phyloP scores from a whole-genome alignment of 2,113 vertebrate species.

The Mola mola region DNA sequence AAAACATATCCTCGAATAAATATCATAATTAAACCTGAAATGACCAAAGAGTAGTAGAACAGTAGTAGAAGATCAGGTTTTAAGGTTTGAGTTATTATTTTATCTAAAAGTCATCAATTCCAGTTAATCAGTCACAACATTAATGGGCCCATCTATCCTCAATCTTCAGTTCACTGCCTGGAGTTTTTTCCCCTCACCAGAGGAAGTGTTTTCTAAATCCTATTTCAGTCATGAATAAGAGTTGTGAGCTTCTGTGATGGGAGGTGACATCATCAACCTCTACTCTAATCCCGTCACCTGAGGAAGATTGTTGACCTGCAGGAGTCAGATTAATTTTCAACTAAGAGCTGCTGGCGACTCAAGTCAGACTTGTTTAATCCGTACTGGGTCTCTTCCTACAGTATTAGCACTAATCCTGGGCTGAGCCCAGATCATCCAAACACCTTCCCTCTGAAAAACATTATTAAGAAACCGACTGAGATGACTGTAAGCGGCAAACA shows the following conservation, averaged over 20 bases:
- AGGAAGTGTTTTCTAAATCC: background rate
- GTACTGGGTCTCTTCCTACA: slow-evolving; percentile 22
- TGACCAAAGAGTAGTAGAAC: too few species aligned
- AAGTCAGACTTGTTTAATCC: slow-evolving; percentile 51
- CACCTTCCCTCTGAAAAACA: slow-evolving; percentile 24
- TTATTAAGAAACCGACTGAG: slow-evolving; percentile 13
- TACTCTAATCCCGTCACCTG: slow-evolving; percentile 59
- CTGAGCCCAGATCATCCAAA: slow-evolving; percentile 46
- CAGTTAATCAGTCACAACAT: too few species aligned
- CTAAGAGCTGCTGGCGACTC: slow-evolving; percentile 45
- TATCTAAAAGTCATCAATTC: too few species aligned
- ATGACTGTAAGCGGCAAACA: too few species aligned
- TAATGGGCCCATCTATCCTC: too few species aligned
- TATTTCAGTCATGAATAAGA: slow-evolving; percentile 45
- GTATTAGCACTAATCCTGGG: slow-evolving; percentile 36
- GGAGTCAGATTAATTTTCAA: slow-evolving; percentile 37
- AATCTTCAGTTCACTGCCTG: too few species aligned
- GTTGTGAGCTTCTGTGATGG: slow-evolving; percentile 21
- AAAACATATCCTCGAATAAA: too few species aligned
- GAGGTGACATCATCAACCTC: slow-evolving; percentile 38
- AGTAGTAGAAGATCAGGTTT: too few species aligned
- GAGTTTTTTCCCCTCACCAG: too few species aligned
- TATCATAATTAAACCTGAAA: too few species aligned
- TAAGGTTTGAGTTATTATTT: too few species aligned
- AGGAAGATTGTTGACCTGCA: slow-evolving; percentile 49